phyloP scores from a whole-genome alignment of 2,113 vertebrate species.

The Prolemur simus region DNA sequence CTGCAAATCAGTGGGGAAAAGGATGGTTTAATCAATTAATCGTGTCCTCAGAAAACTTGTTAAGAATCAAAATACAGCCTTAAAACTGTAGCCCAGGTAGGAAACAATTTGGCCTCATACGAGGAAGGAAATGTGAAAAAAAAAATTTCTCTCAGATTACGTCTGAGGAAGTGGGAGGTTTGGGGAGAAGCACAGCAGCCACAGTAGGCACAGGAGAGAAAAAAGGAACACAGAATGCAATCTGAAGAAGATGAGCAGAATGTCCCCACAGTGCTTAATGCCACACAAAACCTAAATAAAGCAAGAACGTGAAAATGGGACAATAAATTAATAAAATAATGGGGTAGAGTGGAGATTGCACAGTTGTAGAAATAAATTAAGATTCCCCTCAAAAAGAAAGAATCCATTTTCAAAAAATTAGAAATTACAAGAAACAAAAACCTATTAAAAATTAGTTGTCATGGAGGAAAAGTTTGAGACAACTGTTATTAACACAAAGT shows the following conservation, averaged over 20 bases:
- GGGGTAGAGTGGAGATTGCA: not conserved
- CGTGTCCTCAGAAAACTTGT: not conserved
- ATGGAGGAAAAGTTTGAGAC: not conserved
- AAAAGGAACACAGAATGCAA: not conserved
- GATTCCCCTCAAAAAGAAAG: not conserved
- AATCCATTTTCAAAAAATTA: not conserved
- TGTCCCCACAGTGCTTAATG: not conserved
- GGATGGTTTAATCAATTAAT: not conserved
- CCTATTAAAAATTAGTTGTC: not conserved
- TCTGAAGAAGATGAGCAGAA: not conserved
- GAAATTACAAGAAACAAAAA: not conserved
- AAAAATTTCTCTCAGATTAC: not conserved
- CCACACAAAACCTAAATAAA: not conserved
- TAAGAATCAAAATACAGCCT: not conserved
- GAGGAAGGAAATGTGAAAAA: not conserved
- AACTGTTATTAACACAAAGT: not conserved
- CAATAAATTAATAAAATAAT: not conserved
- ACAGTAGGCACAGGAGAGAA: not conserved
- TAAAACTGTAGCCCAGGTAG: not conserved
- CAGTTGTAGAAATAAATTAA: not conserved
- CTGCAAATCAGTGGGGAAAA: not conserved
- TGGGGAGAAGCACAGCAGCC: not conserved
- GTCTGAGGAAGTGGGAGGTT: not conserved
- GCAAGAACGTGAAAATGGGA: too few species aligned
- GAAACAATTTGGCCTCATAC: not conserved